These are phyloP conservation scores for Pissodes strobi DNA, from an alignment of 1,140 invertebrate genomes.

Conservation along the genomic window DNA sequence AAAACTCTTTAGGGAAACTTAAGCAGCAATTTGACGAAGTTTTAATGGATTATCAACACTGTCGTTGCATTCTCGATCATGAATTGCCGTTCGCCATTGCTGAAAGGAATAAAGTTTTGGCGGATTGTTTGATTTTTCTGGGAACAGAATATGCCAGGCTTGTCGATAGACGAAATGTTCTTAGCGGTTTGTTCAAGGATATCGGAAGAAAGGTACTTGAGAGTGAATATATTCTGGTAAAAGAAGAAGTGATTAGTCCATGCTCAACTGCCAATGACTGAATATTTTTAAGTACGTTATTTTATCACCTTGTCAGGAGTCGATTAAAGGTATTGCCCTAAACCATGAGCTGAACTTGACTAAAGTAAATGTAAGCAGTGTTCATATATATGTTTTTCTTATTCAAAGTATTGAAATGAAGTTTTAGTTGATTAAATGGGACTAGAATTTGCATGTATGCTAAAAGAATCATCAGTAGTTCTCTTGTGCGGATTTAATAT, in stretches of 20 bases:
- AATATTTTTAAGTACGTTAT: no score
- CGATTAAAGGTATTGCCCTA: no score
- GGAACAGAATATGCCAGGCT: conserved; percentile 24
- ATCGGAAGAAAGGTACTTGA: conserved; percentile 10
- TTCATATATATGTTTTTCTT: no score
- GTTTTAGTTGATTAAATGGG: no score
- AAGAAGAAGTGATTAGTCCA: conserved; percentile 8
- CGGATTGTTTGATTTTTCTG: conserved; percentile 37
- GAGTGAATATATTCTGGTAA: conserved; percentile 17
- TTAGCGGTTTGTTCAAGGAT: not conserved
- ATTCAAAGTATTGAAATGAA: no score
- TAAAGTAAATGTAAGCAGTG: no score
- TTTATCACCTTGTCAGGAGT: no score
- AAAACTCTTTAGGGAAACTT: conserved; percentile 43
- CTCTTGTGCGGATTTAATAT: no score
- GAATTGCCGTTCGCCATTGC: conserved; percentile 39
- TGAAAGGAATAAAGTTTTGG: conserved; percentile 37
- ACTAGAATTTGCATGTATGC: no score
- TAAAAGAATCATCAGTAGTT: no score
- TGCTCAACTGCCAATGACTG: no score
- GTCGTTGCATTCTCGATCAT: conserved; percentile 40
- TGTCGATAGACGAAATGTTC: not conserved
- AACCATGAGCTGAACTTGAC: no score
- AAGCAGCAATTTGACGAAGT: conserved; percentile 48
- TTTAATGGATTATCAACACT: conserved; percentile 46